Percentiles rank a stretch among this genome's conserved stretches.
Conservation (phyloP, 2,888 invertebrate genomes). For the Horisme vitalbata region DNA sequence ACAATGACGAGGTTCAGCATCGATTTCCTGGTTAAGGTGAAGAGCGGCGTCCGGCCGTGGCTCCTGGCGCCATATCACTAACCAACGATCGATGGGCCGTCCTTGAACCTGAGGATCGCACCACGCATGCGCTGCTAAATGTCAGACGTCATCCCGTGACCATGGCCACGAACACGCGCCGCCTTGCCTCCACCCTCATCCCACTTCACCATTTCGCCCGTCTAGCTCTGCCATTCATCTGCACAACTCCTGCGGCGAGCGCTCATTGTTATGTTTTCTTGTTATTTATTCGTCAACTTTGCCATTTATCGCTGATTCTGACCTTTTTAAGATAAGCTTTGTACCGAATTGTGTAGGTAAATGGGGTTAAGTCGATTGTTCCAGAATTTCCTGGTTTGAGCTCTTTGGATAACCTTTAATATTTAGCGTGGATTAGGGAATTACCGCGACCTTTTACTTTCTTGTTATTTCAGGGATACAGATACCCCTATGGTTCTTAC, state of each 20-base stretch:
- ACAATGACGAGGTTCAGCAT: constrained; percentile 54
- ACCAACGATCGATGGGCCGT: constrained; percentile 66
- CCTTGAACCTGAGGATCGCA: constrained; percentile 68
- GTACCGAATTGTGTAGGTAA: constrained; percentile 46
- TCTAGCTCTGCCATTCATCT: constrained; percentile 55
- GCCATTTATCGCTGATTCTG: constrained; percentile 69
- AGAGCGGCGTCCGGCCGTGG: constrained; percentile 65
- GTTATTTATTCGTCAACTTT: constrained; percentile 59
- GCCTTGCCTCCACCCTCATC: constrained; percentile 40
- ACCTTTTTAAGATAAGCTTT: constrained; percentile 63
- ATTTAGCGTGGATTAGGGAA: constrained; percentile 34
- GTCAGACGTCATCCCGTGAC: constrained; percentile 72
- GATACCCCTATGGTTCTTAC: no score
- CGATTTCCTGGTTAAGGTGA: constrained; percentile 49
- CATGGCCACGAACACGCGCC: constrained; percentile 72
- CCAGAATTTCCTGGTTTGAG: constrained; percentile 27
- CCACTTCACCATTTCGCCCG: constrained; percentile 25
- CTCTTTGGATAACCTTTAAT: constrained; percentile 39
- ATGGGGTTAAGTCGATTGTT: constrained; percentile 34
- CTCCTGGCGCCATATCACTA: constrained; percentile 55
- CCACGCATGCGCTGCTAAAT: constrained; percentile 65
- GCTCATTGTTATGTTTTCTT: constrained; percentile 43
- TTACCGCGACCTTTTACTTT: constrained; percentile 25
- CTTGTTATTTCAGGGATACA: neutral
- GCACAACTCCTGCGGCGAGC: constrained; percentile 46